Conservation (phyloP, 2,888 invertebrate genomes). For the Atherix ibis region DNA sequence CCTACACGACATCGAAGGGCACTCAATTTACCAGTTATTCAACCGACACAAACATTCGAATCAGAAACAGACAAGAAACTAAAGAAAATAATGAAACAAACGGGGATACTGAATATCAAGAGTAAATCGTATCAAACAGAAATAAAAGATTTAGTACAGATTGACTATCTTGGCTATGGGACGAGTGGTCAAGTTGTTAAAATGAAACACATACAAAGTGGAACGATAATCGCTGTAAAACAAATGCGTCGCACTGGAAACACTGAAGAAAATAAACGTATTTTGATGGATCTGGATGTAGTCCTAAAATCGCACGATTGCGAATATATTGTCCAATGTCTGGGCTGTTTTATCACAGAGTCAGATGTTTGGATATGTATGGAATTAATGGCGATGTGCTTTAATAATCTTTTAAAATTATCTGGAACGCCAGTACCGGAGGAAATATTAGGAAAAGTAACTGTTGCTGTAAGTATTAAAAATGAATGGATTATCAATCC, state of each 20-base stretch:
- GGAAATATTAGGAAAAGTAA: constrained; percentile 89
- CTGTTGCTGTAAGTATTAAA: constrained; percentile 70
- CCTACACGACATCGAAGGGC: constrained; percentile 37
- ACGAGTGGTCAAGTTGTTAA: constrained; percentile 97
- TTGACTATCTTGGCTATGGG: constrained; percentile 83
- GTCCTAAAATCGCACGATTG: constrained; percentile 96
- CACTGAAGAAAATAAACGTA: constrained; percentile 91
- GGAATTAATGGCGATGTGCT: constrained; percentile 98
- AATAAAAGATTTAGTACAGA: constrained; percentile 66
- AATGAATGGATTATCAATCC: not conserved
- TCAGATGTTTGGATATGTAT: constrained; percentile 99
- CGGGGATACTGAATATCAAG: constrained; percentile 74
- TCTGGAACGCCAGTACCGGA: constrained; percentile 86
- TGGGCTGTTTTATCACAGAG: constrained; percentile 95
- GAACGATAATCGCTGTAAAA: constrained; percentile 85
- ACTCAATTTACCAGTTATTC: constrained; percentile 39
- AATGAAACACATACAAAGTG: constrained; percentile 80
- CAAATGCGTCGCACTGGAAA: constrained; percentile 97
- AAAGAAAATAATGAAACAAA: constrained; percentile 84
- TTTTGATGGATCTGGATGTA: constrained; percentile 97
- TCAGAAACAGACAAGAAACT: constrained; percentile 69
- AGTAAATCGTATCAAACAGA: constrained; percentile 63
- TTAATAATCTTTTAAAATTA: constrained; percentile 86
- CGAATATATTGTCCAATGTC: constrained; percentile 90
- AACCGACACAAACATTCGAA: constrained; percentile 40